Conservation (phyloP, 2,888 invertebrate species). For the Xylocampa areola region DNA sequence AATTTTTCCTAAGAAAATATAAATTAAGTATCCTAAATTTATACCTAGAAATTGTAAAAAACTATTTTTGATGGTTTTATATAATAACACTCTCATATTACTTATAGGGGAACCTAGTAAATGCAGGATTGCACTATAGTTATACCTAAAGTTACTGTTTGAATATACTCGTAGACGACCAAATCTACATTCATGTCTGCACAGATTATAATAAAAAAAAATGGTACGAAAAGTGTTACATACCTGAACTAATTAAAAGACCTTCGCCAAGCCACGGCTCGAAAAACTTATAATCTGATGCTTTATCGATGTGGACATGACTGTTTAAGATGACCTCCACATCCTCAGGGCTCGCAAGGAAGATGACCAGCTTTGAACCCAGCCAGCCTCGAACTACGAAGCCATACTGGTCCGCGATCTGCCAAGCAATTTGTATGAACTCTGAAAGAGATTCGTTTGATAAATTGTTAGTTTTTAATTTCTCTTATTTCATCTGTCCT, state of each 20-base stretch:
- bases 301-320: slow-evolving; percentile 93
- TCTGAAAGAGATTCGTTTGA: slow-evolving; percentile 77
- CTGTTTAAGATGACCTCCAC: slow-evolving; percentile 94
- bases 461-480: not conserved
- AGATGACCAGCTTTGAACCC: slow-evolving; percentile 92
- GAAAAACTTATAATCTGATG: slow-evolving; percentile 93
- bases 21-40: too few species aligned
- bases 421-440: slow-evolving; percentile 86
- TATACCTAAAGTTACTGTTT: too few species aligned
- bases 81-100: too few species aligned
- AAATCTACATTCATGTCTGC: too few species aligned
- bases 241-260: slow-evolving; percentile 93
- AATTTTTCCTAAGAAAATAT: too few species aligned
- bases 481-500: too few species aligned
- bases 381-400: slow-evolving; percentile 91
- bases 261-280: slow-evolving; percentile 95
- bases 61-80: too few species aligned
- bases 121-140: too few species aligned
- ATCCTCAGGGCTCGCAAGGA: slow-evolving; percentile 92
- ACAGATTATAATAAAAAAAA: not conserved
- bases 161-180: too few species aligned
- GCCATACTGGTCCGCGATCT: slow-evolving; percentile 86
- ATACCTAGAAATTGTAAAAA: too few species aligned
- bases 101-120: too few species aligned
- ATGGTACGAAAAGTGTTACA: not conserved